phyloP scores from a whole-genome alignment of 1,140 invertebrate genomes.

The Drosophila auraria region DNA sequence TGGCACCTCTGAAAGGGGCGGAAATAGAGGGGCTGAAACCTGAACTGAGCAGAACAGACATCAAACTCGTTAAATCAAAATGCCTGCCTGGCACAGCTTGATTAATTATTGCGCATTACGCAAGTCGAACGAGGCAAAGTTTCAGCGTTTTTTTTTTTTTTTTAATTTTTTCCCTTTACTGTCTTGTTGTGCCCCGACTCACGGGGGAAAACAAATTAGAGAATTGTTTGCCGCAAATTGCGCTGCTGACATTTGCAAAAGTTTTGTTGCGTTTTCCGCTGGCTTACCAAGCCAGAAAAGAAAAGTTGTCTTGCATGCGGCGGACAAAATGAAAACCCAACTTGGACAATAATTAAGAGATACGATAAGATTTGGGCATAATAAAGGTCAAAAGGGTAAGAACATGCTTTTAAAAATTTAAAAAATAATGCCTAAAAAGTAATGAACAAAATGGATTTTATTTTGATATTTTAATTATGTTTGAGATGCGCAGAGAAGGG shows the following conservation, averaged over 20 bases:
- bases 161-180: conserved; percentile 1
- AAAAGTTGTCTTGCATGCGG: conserved; percentile 48
- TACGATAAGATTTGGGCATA: conserved; percentile 2
- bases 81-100: conserved; percentile 28
- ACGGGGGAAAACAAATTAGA: conserved; percentile 66
- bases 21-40: conserved; percentile 2
- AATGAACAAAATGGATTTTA: no score
- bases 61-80: conserved; percentile 61
- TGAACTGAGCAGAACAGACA: conserved; percentile 21
- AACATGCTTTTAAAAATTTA: not conserved
- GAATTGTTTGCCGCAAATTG: conserved; percentile 63
- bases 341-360: conserved; percentile 40
- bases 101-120: conserved; percentile 77
- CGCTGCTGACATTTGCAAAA: conserved; percentile 70
- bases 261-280: conserved; percentile 25
- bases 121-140: conserved; percentile 45
- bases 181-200: not conserved
- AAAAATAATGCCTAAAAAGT: no score
- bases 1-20: conserved; percentile 5
- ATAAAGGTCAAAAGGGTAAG: conserved; percentile 35
- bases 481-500: not conserved
- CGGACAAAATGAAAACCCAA: conserved; percentile 13
- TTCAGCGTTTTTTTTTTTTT: conserved; percentile 9
- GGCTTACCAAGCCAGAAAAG: conserved; percentile 5
- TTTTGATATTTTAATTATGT: not conserved